Evolutionary conservation across 1,140 invertebrate species (phyloP).

Genomic region (Pogonus chalceus): DNA sequence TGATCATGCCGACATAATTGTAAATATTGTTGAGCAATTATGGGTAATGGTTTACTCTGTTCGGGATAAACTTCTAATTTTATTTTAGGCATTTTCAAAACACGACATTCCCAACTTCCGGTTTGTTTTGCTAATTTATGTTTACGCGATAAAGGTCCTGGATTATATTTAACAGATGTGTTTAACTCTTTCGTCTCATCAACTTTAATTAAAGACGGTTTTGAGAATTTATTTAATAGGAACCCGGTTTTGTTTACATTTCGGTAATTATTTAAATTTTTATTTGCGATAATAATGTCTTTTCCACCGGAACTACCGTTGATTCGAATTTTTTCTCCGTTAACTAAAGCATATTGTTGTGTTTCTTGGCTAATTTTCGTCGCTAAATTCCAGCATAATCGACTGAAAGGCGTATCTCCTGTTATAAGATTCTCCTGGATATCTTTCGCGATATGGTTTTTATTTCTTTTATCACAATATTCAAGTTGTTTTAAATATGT

Average conservation of each 20-base stretch:
- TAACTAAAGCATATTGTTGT: conserved; percentile 6
- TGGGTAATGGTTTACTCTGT: conserved; percentile 26
- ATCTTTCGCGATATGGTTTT: conserved; percentile 10
- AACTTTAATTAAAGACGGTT: conserved; percentile 19
- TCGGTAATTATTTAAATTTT: not conserved
- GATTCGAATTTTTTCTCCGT: conserved; percentile 13
- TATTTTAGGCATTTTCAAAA: conserved; percentile 29
- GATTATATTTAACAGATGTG: conserved; percentile 23
- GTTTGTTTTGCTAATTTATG: conserved; percentile 21
- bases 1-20: conserved; percentile 16
- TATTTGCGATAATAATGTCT: not conserved
- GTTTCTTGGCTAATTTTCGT: conserved; percentile 5
- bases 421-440: conserved; percentile 3
- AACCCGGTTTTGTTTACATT: not conserved
- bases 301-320: conserved; percentile 7
- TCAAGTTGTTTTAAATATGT: not conserved
- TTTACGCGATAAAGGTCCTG: conserved; percentile 34
- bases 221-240: conserved; percentile 7
- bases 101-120: conserved; percentile 22
- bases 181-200: conserved; percentile 1
- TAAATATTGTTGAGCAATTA: conserved; percentile 19
- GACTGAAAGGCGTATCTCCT: not conserved
- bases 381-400: not conserved
- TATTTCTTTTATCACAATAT: conserved; percentile 11
- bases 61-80: conserved; percentile 29